A percentile compares a stretch with the other conserved stretches of the same genome.
These are phyloP conservation scores for Contarinia nasturtii DNA, from an alignment of 1,140 invertebrate species.

Conservation along the genomic window DNA sequence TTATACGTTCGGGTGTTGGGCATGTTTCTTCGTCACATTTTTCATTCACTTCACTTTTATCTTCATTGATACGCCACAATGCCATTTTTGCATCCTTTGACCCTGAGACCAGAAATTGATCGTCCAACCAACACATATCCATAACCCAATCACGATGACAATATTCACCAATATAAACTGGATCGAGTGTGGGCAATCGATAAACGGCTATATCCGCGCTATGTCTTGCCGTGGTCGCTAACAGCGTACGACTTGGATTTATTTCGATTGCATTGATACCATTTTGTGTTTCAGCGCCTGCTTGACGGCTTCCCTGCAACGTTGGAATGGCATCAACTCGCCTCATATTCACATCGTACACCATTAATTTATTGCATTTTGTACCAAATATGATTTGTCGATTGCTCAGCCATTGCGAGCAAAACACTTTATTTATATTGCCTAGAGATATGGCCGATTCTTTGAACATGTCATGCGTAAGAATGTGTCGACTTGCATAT, in stretches of 20 bases:
- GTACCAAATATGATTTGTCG: conserved; percentile 89
- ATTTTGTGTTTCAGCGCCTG: conserved; percentile 45
- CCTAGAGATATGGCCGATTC: conserved; percentile 63
- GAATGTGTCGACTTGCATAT: conserved; percentile 65
- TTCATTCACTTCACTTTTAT: conserved; percentile 30
- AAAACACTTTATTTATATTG: conserved; percentile 91
- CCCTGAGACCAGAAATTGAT: conserved; percentile 85
- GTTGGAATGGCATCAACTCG: conserved; percentile 72
- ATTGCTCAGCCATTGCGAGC: conserved; percentile 88
- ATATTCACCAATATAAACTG: conserved; percentile 80
- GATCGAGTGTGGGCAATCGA: conserved; percentile 78
- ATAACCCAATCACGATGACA: conserved; percentile 87
- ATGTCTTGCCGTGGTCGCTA: conserved; percentile 84
- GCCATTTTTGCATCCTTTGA: conserved; percentile 76
- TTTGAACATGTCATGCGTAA: conserved; percentile 73
- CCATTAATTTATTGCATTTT: conserved; percentile 88
- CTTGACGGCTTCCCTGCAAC: conserved; percentile 33
- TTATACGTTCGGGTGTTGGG: conserved; percentile 36
- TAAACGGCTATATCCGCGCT: conserved; percentile 88
- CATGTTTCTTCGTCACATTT: conserved; percentile 26
- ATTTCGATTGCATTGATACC: conserved; percentile 88
- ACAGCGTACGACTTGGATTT: conserved; percentile 74
- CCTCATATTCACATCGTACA: conserved; percentile 61
- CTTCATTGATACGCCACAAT: conserved; percentile 49
- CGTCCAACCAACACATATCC: conserved; percentile 91